Conservation (phyloP, 2,113 vertebrate species). For the Macheiramphus alcinus region DNA sequence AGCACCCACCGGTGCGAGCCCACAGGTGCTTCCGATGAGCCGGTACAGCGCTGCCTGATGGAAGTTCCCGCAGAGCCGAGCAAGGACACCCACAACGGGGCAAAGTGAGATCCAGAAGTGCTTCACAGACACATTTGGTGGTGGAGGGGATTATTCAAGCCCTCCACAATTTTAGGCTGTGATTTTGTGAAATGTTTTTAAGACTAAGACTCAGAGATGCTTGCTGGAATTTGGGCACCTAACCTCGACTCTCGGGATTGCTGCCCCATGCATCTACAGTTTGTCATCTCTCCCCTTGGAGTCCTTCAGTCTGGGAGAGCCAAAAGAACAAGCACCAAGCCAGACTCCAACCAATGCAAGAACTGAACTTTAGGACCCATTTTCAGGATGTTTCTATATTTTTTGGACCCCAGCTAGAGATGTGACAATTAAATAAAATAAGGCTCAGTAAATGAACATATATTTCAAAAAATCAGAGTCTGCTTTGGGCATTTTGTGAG, state of each 20-base stretch:
- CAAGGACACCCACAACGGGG: background rate
- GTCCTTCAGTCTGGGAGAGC: background rate
- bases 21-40: fast-evolving
- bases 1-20: background rate
- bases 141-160: background rate
- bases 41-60: fast-evolving
- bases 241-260: background rate
- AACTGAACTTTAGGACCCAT: background rate
- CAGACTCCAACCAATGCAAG: background rate
- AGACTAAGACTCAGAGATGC: background rate
- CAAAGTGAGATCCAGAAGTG: background rate
- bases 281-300: background rate
- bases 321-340: background rate
- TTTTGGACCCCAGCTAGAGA: background rate
- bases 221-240: background rate
- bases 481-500: background rate
- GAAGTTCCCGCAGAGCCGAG: background rate
- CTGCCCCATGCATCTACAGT: fast-evolving
- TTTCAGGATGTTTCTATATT: background rate
- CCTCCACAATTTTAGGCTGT: background rate
- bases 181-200: background rate
- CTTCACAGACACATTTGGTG: background rate
- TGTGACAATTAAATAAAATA: background rate
- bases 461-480: background rate
- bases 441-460: background rate